Evolutionary conservation across 2,888 invertebrate genomes (phyloP).

Genomic region (Trimorus sp.): DNA sequence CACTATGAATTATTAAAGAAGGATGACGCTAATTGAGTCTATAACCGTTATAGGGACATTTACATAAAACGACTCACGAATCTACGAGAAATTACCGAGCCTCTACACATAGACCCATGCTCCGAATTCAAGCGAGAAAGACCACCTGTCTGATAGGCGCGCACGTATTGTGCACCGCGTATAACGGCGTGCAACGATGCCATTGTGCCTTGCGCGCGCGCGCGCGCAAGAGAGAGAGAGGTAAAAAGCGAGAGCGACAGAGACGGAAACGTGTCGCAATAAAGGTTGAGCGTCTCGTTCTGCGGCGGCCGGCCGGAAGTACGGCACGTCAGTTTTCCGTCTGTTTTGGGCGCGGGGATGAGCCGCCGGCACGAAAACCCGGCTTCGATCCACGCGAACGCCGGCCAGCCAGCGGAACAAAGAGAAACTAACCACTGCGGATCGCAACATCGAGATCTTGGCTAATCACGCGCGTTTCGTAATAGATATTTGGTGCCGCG

Average conservation of each 20-base stretch:
- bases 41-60: no score
- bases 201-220: no score
- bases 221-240: no score
- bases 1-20: no score
- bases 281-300: conserved; percentile 56
- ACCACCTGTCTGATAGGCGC: neutral
- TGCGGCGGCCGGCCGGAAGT: conserved; percentile 57
- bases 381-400: conserved; percentile 50
- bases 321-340: conserved; percentile 64
- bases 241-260: conserved; percentile 22
- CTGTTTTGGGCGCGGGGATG: conserved; percentile 61
- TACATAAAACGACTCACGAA: neutral
- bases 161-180: conserved; percentile 7
- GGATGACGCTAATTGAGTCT: no score
- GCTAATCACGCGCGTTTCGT: conserved; percentile 59
- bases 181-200: conserved; percentile 18
- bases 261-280: conserved; percentile 44
- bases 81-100: conserved; percentile 3
- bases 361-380: conserved; percentile 37
- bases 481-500: conserved; percentile 50
- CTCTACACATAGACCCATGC: neutral
- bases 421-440: conserved; percentile 61
- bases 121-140: conserved; percentile 2
- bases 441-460: conserved; percentile 63
- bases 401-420: conserved; percentile 61